Conservation (phyloP, 1,140 invertebrate genomes). For the Antheraea mylitta region DNA sequence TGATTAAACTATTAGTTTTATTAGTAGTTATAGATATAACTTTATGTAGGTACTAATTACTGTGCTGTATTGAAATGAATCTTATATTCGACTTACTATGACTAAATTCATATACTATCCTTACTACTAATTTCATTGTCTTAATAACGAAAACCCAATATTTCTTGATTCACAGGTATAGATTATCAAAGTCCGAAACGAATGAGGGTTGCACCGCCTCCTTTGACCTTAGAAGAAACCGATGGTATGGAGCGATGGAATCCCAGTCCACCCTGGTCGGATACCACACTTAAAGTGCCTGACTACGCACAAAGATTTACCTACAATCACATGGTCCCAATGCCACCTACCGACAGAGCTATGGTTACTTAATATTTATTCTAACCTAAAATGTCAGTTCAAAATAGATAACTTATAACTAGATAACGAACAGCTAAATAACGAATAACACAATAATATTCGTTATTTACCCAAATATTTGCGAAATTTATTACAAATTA, state of each 20-base stretch:
- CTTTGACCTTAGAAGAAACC: slow-evolving; percentile 70
- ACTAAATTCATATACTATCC: too few relatives aligned
- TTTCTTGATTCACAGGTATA: slow-evolving; percentile 36
- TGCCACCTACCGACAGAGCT: slow-evolving; percentile 82
- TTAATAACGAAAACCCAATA: not conserved
- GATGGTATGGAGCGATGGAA: slow-evolving; percentile 90
- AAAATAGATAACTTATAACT: not conserved
- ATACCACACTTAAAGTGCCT: slow-evolving; percentile 86
- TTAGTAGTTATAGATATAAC: too few relatives aligned
- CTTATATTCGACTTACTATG: too few relatives aligned
- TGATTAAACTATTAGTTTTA: too few relatives aligned
- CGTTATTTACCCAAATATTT: not conserved
- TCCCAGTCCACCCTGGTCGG: slow-evolving; percentile 89
- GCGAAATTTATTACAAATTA: not conserved
- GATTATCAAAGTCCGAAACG: slow-evolving; percentile 66
- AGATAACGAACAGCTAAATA: not conserved
- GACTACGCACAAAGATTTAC: slow-evolving; percentile 88
- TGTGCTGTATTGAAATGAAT: too few relatives aligned
- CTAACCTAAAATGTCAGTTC: not conserved
- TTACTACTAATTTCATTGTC: not conserved
- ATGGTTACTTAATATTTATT: slow-evolving; percentile 59
- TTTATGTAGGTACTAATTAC: too few relatives aligned
- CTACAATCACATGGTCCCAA: slow-evolving; percentile 87
- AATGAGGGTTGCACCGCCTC: slow-evolving; percentile 51
- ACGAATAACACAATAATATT: not conserved